Base-by-base conservation (phyloP, 2,888 invertebrate genomes). In the Kryphioiulus occultus region DNA sequence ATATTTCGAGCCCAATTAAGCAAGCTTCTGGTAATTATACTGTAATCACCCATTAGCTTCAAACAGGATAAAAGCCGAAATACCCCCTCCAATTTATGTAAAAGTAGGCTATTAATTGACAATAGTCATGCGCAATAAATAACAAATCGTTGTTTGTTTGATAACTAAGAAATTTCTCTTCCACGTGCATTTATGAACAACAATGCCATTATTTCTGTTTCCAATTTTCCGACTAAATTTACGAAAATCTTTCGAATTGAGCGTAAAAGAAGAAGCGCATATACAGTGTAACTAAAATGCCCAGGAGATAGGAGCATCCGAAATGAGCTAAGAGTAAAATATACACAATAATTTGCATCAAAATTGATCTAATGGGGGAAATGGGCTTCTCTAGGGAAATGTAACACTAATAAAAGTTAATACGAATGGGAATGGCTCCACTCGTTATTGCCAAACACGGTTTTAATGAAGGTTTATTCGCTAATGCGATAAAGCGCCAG, bases 381-480 rank as follows among this genome's bases (percentile, higher is more conserved):
- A 30, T 15, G 26, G 78, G 30, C 78, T 30, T 78, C 78, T 78
- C 78, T 78, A 17, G 78, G 78, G 78, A 78, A 78, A 78, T 78
- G 78, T 78, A 78, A 30, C 78, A 78, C 78, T 78, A 78, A 78
- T 78, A 78, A 78, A 78, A 78, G 15, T 78, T 78, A 78, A 78
- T 78, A 78, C 78, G 30, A 78, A 78, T 78, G 78, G 78, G 78
- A 78, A 78, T 78, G 78, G 78, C 78, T 78, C 30, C 78, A 78
- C 17, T 78, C 78, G 78, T 26, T 78, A 78, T 78, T 78, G 30
- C 78, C 30, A 78, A 78, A 78, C 78, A 78, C 30, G 78, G 78
- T 78, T 78, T 53, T 78, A 78, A 78, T 78, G 78, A 78, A 78
- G 78, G 78, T 78, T 78, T 78, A 78, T 30, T 78, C 78, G 78